Evolutionary conservation across 1,140 invertebrate species (phyloP).

Genomic region (Leptonema lineaticorne): DNA sequence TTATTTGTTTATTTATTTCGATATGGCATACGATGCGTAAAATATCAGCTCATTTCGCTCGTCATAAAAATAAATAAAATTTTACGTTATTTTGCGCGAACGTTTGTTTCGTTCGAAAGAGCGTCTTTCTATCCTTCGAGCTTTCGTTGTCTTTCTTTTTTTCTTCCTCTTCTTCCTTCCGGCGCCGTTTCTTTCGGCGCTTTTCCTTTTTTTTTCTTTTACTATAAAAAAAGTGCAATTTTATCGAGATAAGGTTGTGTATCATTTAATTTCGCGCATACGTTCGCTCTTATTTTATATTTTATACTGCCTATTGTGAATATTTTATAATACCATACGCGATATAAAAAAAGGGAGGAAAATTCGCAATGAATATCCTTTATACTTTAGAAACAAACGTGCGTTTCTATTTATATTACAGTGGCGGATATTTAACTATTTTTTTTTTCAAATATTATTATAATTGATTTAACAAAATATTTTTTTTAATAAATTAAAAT

Average conservation of each 20-base stretch:
- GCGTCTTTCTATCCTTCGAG: neutral
- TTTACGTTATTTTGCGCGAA: conserved; percentile 1
- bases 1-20: too few relatives aligned
- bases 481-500: too few relatives aligned
- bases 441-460: too few relatives aligned
- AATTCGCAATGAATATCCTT: neutral
- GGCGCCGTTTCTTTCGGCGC: too few relatives aligned
- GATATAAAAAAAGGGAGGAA: neutral
- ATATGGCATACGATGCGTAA: neutral
- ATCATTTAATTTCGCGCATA: conserved; percentile 11
- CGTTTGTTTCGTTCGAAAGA: neutral
- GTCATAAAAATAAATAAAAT: conserved; percentile 5
- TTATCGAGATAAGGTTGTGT: neutral
- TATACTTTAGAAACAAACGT: too few relatives aligned
- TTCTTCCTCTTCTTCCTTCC: too few relatives aligned
- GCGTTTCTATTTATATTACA: too few relatives aligned
- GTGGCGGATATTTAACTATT: too few relatives aligned
- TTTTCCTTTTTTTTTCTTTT: too few relatives aligned
- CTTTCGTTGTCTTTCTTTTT: too few relatives aligned
- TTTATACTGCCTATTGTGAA: conserved; percentile 11
- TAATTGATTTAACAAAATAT: too few relatives aligned
- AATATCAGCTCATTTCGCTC: conserved; percentile 2
- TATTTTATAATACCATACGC: neutral
- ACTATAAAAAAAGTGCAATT: neutral
- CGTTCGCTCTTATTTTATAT: neutral